Percentiles rank a stretch among this genome's conserved stretches.
These are phyloP conservation scores for Onthophagus taurus DNA, from an alignment of 1,140 invertebrate genomes.

Conservation along the genomic window DNA sequence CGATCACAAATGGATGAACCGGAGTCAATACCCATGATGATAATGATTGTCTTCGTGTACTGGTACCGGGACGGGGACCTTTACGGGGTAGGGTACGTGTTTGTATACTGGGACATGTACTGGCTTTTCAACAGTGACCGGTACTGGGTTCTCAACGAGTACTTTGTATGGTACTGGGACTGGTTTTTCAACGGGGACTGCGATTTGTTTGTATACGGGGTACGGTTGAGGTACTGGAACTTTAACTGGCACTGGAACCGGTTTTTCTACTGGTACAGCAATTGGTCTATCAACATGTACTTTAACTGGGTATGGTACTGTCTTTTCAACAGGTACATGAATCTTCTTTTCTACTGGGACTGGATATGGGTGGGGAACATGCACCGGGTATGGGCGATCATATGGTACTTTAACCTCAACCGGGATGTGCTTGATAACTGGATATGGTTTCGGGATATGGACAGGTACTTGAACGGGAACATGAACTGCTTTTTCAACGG, in stretches of 20 bases:
- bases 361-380: slow-evolving; percentile 38
- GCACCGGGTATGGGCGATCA: slow-evolving; percentile 42
- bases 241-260: slow-evolving; percentile 48
- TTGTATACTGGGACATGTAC: slow-evolving; percentile 41
- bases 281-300: slow-evolving; percentile 42
- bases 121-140: slow-evolving; percentile 44
- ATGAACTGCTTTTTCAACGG: slow-evolving; percentile 59
- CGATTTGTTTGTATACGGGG: slow-evolving; percentile 47
- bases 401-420: slow-evolving; percentile 51
- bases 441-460: slow-evolving; percentile 56
- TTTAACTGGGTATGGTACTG: slow-evolving; percentile 49
- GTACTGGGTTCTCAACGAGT: slow-evolving; percentile 29
- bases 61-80: slow-evolving; percentile 42
- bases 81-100: slow-evolving; percentile 35
- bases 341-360: slow-evolving; percentile 45
- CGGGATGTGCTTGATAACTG: slow-evolving; percentile 53
- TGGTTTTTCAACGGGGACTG: slow-evolving; percentile 33
- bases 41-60: slow-evolving; percentile 39
- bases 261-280: slow-evolving; percentile 49
- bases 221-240: slow-evolving; percentile 52
- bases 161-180: slow-evolving; percentile 33
- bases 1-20: too few relatives aligned
- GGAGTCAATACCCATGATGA: slow-evolving; percentile 6
- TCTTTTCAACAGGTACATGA: slow-evolving; percentile 46
- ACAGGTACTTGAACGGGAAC: slow-evolving; percentile 50